A percentile compares a stretch with the other conserved stretches of the same genome.
Conservation (phyloP, 2,888 invertebrate genomes). For the Pandemis cinnamomeana region DNA sequence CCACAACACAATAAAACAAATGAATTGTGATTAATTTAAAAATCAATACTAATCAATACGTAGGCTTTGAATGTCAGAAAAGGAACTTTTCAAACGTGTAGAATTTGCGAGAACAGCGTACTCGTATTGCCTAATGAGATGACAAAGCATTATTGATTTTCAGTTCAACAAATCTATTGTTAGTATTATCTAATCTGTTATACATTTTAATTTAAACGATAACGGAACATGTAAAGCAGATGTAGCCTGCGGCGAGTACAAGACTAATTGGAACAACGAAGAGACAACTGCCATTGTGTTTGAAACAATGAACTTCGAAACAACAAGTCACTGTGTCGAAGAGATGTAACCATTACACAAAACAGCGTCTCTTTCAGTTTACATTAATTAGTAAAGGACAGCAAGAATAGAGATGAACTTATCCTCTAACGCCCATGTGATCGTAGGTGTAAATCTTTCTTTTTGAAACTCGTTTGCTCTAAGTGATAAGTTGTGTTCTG, state of each 20-base stretch:
- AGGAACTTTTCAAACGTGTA: no score
- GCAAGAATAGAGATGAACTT: neutral
- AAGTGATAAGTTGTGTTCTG: slow-evolving; percentile 23
- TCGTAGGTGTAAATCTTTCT: slow-evolving; percentile 26
- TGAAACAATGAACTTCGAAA: slow-evolving; percentile 33
- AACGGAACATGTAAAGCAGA: slow-evolving; percentile 19
- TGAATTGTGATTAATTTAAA: no score
- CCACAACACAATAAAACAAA: no score
- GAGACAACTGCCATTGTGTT: slow-evolving; percentile 28
- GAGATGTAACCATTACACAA: neutral
- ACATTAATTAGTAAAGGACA: neutral
- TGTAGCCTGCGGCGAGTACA: slow-evolving; percentile 22
- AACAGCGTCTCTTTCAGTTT: neutral
- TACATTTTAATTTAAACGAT: slow-evolving; percentile 24
- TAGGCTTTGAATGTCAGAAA: no score
- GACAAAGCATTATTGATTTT: neutral
- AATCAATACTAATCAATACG: no score
- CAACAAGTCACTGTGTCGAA: slow-evolving; percentile 25
- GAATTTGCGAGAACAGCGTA: no score
- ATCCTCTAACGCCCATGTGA: slow-evolving; percentile 18
- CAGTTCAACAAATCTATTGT: neutral
- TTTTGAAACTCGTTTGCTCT: slow-evolving; percentile 13
- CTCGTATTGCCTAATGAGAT: no score
- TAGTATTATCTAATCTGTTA: neutral
- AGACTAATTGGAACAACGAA: slow-evolving; percentile 25